Evolutionary conservation across 1,140 invertebrate genomes (phyloP), one percentile per base, ranked within the genome.

Genomic region (Eumeta japonica): DNA sequence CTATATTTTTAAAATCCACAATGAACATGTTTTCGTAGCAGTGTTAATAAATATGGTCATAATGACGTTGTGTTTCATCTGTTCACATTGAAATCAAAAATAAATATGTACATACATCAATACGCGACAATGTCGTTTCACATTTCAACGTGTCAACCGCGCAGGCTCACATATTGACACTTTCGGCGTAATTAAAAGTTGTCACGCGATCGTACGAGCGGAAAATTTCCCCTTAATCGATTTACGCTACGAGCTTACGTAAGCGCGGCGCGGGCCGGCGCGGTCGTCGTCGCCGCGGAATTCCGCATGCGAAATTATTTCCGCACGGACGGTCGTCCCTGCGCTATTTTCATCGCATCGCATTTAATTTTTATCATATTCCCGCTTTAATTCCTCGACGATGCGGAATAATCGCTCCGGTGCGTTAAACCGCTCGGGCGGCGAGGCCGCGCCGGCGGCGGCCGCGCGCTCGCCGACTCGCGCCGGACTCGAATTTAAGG

Each of bases 191-290:
- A 73, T 73, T 70, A 70, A 62, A 50, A 45, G 48, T 46, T 49
- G 59, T 62, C 67, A 73, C 60, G 67, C 65, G 58, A 67, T 55
- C 58, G 43, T 48, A 45, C 46, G 42, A 52, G 45, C 51, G 52
- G 47, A 64, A 60, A 59, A 58, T 57, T 54, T 60, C 55, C n/a
- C 50, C 39, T 47, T 67, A 68, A 73, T 68, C 63, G 62, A 66
- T 66, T 71, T 66, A 42, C 46, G 46, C 38, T 58, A 54, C 58
- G 36, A 57, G 56, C 62, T 65, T 58, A 5, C 5, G 35, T 43
- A 49, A 35, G 52, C 5, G 50, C 38, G 37, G 44, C 41, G 41
- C 46, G 47, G 43, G 39, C 50, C 39, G 50, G 52, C 53, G 20
- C 20, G 20, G n/a, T 24, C 20, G 5, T 7, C 20, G n/a, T 5